Evolutionary conservation across 2,797 vertebrate genomes (phyloP).

Genomic region (Gymnothorax javanicus): DNA sequence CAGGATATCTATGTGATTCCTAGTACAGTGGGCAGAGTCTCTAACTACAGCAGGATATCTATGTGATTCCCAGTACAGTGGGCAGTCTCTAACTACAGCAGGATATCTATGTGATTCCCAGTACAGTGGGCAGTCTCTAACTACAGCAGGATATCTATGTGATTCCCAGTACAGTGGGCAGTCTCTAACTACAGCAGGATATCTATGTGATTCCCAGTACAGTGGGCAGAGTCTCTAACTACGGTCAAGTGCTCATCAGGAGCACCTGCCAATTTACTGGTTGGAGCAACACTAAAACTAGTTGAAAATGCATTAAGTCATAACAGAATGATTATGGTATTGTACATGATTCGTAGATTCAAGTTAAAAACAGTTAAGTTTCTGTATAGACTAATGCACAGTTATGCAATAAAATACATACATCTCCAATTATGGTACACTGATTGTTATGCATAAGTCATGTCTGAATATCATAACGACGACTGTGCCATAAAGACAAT

Average conservation of each 20-base stretch:
- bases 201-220: background rate
- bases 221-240: too few relatives aligned
- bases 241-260: background rate
- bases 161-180: background rate
- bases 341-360: background rate
- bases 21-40: background rate
- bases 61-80: background rate
- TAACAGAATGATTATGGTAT: background rate
- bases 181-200: background rate
- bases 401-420: background rate
- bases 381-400: background rate
- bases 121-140: too few relatives aligned
- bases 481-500: background rate
- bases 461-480: background rate
- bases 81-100: background rate
- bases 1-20: background rate
- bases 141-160: background rate
- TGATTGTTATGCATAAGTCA: background rate
- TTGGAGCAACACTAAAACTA: background rate
- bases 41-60: background rate
- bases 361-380: background rate
- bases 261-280: background rate
- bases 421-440: background rate
- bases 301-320: background rate
- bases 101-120: background rate